Percentiles rank a stretch among this genome's conserved stretches.
Conservation (phyloP, 2,113 vertebrate species). For the Oceanites oceanicus region DNA sequence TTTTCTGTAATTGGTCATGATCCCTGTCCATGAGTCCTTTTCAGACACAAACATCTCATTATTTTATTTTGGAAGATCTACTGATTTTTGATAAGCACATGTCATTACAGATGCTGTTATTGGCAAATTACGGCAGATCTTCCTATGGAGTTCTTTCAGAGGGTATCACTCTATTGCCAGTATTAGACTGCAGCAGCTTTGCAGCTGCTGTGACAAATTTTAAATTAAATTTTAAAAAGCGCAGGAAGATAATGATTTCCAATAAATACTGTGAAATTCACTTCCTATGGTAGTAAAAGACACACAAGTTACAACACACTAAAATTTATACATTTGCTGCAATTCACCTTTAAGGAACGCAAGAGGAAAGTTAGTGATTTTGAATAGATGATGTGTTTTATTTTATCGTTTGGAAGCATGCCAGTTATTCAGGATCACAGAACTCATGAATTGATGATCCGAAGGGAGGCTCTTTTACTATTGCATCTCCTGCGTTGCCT, state of each 20-base stretch:
- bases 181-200: not conserved
- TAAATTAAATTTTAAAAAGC: constrained; percentile 34
- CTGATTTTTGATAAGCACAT: not conserved
- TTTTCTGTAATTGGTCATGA: not conserved
- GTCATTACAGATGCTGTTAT: not conserved
- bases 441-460: not conserved
- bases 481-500: not conserved
- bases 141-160: not conserved
- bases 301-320: not conserved
- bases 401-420: constrained; percentile 15
- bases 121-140: not conserved
- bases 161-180: not conserved
- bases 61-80: not conserved
- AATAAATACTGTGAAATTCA: not conserved
- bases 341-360: not conserved
- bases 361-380: not conserved
- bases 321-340: not conserved
- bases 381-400: not conserved
- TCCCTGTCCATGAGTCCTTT: not conserved
- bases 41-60: not conserved
- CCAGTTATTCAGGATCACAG: not conserved
- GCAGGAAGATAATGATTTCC: not conserved
- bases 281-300: constrained; percentile 21
- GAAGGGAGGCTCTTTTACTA: constrained; percentile 28
- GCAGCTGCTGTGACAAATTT: not conserved